These are phyloP conservation scores for Eurois occulta DNA, from an alignment of 2,888 invertebrate species.

Conservation along the genomic window DNA sequence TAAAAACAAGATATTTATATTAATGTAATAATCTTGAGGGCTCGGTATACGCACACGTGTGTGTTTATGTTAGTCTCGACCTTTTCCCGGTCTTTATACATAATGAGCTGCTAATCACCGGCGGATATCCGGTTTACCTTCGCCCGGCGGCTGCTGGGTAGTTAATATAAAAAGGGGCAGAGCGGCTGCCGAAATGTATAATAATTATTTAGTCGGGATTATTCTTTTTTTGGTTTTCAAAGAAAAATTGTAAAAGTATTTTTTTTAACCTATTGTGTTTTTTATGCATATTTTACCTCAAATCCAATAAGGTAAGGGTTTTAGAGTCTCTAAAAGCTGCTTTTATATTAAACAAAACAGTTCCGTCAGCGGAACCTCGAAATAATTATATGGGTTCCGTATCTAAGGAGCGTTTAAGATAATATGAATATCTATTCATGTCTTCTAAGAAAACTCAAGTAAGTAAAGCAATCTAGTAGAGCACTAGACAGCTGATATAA, in stretches of 20 bases:
- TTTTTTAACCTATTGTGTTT: too few relatives aligned
- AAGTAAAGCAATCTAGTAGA: neutral
- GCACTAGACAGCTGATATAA: neutral
- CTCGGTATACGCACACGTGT: neutral
- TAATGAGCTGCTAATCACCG: constrained; percentile 73
- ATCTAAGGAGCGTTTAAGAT: too few relatives aligned
- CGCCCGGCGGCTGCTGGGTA: neutral
- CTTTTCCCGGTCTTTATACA: constrained; percentile 63
- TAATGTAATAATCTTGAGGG: neutral
- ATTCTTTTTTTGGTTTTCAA: neutral
- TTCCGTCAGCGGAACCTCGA: neutral
- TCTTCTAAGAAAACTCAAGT: neutral
- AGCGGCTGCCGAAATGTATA: neutral
- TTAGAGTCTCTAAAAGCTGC: neutral
- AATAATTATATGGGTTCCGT: too few relatives aligned
- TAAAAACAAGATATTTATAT: neutral
- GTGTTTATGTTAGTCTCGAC: constrained; percentile 16
- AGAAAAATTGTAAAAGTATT: neutral
- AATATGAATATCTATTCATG: too few relatives aligned
- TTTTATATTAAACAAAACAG: neutral
- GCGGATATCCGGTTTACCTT: constrained; percentile 60
- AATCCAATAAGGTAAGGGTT: neutral
- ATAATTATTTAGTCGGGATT: neutral
- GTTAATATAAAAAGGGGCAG: neutral
- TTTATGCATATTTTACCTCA: neutral